These are phyloP conservation scores for Misgurnus mizolepis DNA, from an alignment of 2,113 vertebrate genomes.

Conservation along the genomic window DNA sequence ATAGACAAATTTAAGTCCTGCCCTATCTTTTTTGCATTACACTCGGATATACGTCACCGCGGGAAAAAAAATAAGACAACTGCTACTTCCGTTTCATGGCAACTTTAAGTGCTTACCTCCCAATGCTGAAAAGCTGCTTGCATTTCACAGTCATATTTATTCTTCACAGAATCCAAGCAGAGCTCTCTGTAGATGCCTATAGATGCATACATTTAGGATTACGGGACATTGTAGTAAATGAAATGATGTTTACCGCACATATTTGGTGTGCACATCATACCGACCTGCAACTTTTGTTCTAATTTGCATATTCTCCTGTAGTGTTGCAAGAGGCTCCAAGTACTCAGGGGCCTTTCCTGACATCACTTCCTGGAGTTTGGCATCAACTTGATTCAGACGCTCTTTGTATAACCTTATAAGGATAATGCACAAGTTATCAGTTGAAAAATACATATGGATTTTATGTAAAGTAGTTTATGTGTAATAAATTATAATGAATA, in stretches of 20 bases:
- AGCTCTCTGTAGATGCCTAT: slow-evolving; percentile 90
- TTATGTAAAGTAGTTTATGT: neutral
- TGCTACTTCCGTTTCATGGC: neutral
- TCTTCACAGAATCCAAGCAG: slow-evolving; percentile 90
- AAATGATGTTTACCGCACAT: too few relatives aligned
- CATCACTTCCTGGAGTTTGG: slow-evolving; percentile 97
- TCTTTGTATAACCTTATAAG: slow-evolving; percentile 91
- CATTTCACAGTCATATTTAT: slow-evolving; percentile 91
- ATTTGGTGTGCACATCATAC: slow-evolving; percentile 24
- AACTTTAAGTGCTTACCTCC: slow-evolving; percentile 69
- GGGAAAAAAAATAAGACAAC: too few relatives aligned
- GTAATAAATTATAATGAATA: neutral
- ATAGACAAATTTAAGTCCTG: too few relatives aligned
- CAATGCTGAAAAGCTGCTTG: slow-evolving; percentile 88
- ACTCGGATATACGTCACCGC: too few relatives aligned
- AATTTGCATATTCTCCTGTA: slow-evolving; percentile 99
- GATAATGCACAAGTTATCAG: neutral
- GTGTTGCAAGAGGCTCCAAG: slow-evolving; percentile 93
- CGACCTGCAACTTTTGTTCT: slow-evolving; percentile 97
- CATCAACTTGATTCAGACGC: slow-evolving; percentile 94
- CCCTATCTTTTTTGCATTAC: too few relatives aligned
- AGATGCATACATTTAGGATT: neutral
- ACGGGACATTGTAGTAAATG: neutral
- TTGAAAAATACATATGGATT: neutral
- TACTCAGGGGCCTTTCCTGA: slow-evolving; percentile 96